phyloP scores from a whole-genome alignment of 1,140 invertebrate genomes.

The Lordiphosa collinella region DNA sequence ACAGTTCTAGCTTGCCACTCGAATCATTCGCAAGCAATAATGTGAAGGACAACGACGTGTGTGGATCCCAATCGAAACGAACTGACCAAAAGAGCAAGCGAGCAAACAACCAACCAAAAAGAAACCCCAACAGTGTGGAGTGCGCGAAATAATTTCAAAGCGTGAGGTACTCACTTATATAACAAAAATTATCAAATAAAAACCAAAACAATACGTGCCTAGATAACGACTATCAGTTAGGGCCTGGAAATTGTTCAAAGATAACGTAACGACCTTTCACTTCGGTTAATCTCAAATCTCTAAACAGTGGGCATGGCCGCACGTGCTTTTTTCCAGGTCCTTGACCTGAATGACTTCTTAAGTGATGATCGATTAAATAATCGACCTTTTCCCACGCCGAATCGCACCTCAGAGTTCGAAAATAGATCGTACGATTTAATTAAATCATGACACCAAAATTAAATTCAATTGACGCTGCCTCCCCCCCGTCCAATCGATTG shows the following conservation, averaged over 20 bases:
- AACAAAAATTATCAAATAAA: not conserved
- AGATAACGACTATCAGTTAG: not conserved
- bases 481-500: slow-evolving; percentile 41
- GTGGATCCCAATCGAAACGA: slow-evolving; percentile 31
- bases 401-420: slow-evolving; percentile 7
- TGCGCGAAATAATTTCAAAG: slow-evolving; percentile 70
- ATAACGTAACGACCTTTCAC: too few relatives aligned
- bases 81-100: not conserved
- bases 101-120: slow-evolving; percentile 7
- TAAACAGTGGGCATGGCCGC: too few relatives aligned
- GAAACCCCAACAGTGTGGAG: slow-evolving; percentile 48
- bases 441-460: slow-evolving; percentile 75
- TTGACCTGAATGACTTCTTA: not conserved
- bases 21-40: slow-evolving; percentile 70
- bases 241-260: too few relatives aligned
- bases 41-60: slow-evolving; percentile 73
- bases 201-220: slow-evolving; percentile 20
- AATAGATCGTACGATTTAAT: slow-evolving; percentile 67
- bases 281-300: too few relatives aligned
- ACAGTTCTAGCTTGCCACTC: slow-evolving; percentile 57
- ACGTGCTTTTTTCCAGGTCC: too few relatives aligned
- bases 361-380: slow-evolving; percentile 5
- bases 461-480: slow-evolving; percentile 62
- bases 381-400: slow-evolving; percentile 16
- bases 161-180: slow-evolving; percentile 54